Conservation (phyloP, 2,888 invertebrate genomes). For the Sepiola atlantica region DNA sequence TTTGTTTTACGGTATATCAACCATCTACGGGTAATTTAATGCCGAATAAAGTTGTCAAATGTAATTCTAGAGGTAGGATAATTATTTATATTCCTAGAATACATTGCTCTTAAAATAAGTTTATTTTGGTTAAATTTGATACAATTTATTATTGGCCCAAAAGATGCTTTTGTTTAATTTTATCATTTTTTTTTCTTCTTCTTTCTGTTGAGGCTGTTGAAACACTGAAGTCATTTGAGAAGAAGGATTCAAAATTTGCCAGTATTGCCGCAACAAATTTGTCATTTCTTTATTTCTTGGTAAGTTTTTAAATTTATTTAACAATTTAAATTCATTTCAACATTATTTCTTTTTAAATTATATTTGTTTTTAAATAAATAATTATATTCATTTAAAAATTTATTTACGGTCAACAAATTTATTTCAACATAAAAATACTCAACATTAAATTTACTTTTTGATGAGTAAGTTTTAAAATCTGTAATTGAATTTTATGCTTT, state of each 20-base stretch:
- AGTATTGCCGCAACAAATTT: constrained; percentile 90
- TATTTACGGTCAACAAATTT: too few species aligned
- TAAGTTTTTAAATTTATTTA: constrained; percentile 72
- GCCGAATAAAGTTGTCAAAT: too few species aligned
- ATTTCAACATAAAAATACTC: too few species aligned
- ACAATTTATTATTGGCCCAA: background rate
- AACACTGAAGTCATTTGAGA: constrained; percentile 88
- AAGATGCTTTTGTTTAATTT: background rate
- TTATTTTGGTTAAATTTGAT: too few species aligned
- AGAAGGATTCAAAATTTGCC: constrained; percentile 86
- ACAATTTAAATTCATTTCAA: background rate
- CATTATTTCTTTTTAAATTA: background rate
- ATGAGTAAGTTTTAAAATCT: background rate
- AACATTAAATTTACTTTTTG: too few species aligned
- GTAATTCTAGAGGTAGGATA: too few species aligned
- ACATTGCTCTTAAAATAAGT: too few species aligned
- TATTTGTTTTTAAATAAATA: too few species aligned
- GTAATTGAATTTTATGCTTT: too few species aligned
- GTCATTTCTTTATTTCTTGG: constrained; percentile 87
- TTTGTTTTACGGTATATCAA: too few species aligned
- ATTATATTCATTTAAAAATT: background rate
- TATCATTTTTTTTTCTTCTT: constrained; percentile 46
- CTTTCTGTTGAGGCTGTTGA: constrained; percentile 82
- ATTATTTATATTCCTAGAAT: too few species aligned
- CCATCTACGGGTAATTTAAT: too few species aligned